Evolutionary conservation across 2,797 vertebrate species (phyloP).

Genomic region (Myotis planiceps): DNA sequence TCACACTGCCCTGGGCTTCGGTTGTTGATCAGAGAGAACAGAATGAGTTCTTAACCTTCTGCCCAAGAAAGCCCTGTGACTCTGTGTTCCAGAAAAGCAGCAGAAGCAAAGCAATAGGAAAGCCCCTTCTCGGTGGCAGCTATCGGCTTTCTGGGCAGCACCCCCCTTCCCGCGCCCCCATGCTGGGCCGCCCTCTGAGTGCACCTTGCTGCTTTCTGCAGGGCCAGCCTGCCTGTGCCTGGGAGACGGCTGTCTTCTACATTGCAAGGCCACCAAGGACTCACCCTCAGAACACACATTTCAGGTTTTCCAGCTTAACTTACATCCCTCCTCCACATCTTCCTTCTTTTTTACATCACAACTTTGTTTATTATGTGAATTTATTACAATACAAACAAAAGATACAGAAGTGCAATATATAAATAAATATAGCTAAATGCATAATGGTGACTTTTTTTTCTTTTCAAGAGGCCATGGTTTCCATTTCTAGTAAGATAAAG

Average conservation of each 20-base stretch:
- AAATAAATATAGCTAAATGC: constrained; percentile 92
- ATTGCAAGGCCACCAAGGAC: not conserved
- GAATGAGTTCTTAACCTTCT: not conserved
- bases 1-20: not conserved
- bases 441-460: constrained; percentile 87
- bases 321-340: not conserved
- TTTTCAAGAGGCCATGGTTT: constrained; percentile 89
- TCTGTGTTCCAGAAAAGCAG: not conserved
- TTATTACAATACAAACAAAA: constrained; percentile 99
- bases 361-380: constrained; percentile 99
- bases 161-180: too few relatives aligned
- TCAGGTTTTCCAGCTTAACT: not conserved
- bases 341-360: constrained; percentile 90
- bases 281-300: not conserved
- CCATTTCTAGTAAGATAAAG: constrained; percentile 90
- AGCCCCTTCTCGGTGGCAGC: not conserved
- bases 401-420: constrained; percentile 97
- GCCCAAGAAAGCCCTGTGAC: not conserved
- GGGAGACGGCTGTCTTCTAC: too few relatives aligned
- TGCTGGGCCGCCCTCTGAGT: not conserved
- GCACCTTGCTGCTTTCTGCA: not conserved
- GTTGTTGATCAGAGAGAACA: not conserved
- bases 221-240: not conserved
- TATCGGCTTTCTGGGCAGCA: not conserved
- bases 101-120: not conserved